phyloP scores from a whole-genome alignment of 2,888 invertebrate genomes.

The Himalopsyche anomala region DNA sequence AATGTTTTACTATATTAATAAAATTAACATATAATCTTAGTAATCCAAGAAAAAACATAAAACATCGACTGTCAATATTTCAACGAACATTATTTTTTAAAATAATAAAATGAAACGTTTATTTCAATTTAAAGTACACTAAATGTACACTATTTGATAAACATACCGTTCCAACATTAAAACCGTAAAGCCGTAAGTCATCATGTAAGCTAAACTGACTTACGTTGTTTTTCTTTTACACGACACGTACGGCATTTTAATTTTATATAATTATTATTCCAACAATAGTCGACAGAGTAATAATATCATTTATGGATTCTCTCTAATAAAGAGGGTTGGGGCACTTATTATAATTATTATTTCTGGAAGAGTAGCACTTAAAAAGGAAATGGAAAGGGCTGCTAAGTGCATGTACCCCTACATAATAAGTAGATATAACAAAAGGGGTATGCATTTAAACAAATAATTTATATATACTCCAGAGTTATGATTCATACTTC shows the following conservation, averaged over 20 bases:
- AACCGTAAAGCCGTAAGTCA: no score
- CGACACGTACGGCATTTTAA: neutral
- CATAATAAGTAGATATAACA: constrained; percentile 32
- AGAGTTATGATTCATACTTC: constrained; percentile 10
- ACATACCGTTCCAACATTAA: no score
- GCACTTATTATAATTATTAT: constrained; percentile 31
- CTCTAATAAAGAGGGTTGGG: constrained; percentile 10
- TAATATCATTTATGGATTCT: constrained; percentile 40
- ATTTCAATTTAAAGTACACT: no score
- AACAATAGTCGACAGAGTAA: constrained; percentile 2
- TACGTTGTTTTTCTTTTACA: no score
- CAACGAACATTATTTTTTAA: no score
- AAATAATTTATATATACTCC: constrained; percentile 20
- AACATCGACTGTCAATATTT: no score
- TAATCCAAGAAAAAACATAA: no score
- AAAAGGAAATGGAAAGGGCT: constrained; percentile 22
- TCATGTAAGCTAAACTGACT: no score
- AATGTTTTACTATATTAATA: no score
- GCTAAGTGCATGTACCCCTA: constrained; percentile 18
- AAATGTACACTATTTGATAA: no score
- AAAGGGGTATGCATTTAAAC: constrained; percentile 43
- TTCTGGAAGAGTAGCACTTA: constrained; percentile 37
- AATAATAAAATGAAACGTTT: no score
- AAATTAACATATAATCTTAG: no score
- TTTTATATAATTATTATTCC: constrained; percentile 10